Base-by-base conservation (phyloP, 2,888 invertebrate species). In the Drosophila kambysellisi region DNA sequence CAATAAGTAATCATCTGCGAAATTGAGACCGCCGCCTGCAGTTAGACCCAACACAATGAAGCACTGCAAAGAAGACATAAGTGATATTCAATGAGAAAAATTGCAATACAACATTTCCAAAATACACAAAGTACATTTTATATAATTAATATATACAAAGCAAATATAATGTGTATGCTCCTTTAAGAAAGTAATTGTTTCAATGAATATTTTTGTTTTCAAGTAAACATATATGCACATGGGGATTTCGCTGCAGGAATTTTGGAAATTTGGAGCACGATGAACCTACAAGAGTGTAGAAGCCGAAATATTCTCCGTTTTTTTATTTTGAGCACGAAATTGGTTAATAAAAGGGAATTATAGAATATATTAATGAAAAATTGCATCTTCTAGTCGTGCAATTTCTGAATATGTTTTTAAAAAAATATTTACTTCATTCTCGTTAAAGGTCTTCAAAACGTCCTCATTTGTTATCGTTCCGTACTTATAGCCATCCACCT, bases 31-130 rank as follows among this genome's bases (percentile, higher is more conserved):
- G 0, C 83, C 75, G 4, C 70, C 68, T n/a, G 41, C 70, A 15
- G 74, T 76, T 7, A 82, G 51, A 3, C 82, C 82, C 54, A 82
- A 53, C 1, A 68, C 68, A 60, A 73, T 59, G 39, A 41, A 70
- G n/a, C 58, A 64, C 61, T 66, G 12, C 4, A 64, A 66, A 12
- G 4, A 41, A 37, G 15, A 17, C 12, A n/a, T 32, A 6, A 15
- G 43, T 50, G n/a, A 1, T 6, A 2, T 33, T 15, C 6, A 17
- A 33, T 15, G 46, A 46, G 46, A 46, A 25, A 15, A 15, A 46
- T 25, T 25, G 46, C 46, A 46, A 46, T 25, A 7, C 12, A 46
- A 20, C 46, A 46, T 46, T 25, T 46, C 15, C 7, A 15, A 4
- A 46, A 25, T 15, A 20, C 46, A 20, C 12, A 2, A 20, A 46